Evolutionary conservation across 2,113 vertebrate genomes (phyloP).

Genomic region (Malaclemys terrapin): DNA sequence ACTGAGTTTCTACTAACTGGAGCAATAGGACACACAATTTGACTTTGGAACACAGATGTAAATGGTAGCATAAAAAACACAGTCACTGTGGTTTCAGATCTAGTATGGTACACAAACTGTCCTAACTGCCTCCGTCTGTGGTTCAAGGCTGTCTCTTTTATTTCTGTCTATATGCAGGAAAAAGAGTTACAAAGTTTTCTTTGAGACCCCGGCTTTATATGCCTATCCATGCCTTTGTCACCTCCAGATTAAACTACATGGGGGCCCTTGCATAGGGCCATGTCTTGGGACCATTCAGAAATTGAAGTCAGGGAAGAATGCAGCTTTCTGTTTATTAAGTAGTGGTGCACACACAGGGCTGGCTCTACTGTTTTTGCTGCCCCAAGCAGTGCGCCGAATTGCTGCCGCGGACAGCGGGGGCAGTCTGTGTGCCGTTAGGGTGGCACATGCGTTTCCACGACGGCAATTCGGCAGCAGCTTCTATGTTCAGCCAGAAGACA

Average conservation of each 20-base stretch:
- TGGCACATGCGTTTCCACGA: too few species aligned
- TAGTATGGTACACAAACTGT: neutral
- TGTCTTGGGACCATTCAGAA: neutral
- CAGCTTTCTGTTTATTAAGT: neutral
- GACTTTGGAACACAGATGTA: neutral
- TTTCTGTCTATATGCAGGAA: neutral
- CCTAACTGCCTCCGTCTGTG: neutral
- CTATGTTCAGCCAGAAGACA: too few species aligned
- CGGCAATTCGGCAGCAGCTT: too few species aligned
- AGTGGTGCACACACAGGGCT: neutral
- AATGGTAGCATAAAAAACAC: neutral
- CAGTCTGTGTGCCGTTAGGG: too few species aligned
- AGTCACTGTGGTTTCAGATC: neutral
- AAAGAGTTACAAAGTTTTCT: neutral
- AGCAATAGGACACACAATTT: neutral
- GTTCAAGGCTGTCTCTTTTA: neutral
- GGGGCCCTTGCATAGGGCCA: neutral
- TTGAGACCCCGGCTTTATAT: neutral
- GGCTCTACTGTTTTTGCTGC: too few species aligned
- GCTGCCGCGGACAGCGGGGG: too few species aligned
- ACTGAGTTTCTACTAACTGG: neutral
- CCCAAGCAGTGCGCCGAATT: too few species aligned
- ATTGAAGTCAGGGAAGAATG: neutral
- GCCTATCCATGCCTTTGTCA: neutral
- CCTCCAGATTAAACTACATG: neutral